Evolutionary conservation across 2,113 vertebrate species (phyloP).

Genomic region (Calonectris borealis): DNA sequence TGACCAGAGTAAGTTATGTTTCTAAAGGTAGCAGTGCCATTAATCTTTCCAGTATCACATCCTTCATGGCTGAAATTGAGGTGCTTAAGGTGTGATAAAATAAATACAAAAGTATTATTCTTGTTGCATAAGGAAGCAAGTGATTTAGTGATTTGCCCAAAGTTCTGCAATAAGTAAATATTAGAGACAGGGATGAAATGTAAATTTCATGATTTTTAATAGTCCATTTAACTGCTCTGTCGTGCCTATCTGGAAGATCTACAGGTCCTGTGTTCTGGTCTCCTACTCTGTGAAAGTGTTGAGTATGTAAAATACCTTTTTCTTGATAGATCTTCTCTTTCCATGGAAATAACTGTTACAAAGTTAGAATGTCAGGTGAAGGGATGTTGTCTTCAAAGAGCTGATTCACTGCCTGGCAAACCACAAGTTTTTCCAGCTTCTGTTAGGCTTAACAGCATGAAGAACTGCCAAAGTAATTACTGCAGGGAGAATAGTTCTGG

Average conservation of each 20-base stretch:
- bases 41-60: neutral
- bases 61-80: neutral
- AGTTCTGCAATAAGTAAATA: neutral
- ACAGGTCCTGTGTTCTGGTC: neutral
- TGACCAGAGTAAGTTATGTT: neutral
- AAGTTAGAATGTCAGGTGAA: neutral
- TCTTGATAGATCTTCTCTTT: neutral
- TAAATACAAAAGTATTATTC: neutral
- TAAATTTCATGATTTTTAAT: neutral
- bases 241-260: neutral
- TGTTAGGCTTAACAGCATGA: neutral
- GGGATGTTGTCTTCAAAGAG: neutral
- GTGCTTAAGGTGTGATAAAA: neutral
- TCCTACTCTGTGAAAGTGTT: neutral
- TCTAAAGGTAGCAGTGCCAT: neutral
- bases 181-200: neutral
- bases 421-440: neutral
- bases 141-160: neutral
- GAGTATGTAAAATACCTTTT: neutral
- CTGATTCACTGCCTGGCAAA: neutral
- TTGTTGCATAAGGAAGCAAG: neutral
- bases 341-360: neutral
- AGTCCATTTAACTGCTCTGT: neutral
- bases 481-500: neutral
- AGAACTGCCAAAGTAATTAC: neutral